Percentiles rank a stretch among this genome's conserved stretches.
phyloP scores from a whole-genome alignment of 2,888 invertebrate genomes.

The Girardia tigrina region DNA sequence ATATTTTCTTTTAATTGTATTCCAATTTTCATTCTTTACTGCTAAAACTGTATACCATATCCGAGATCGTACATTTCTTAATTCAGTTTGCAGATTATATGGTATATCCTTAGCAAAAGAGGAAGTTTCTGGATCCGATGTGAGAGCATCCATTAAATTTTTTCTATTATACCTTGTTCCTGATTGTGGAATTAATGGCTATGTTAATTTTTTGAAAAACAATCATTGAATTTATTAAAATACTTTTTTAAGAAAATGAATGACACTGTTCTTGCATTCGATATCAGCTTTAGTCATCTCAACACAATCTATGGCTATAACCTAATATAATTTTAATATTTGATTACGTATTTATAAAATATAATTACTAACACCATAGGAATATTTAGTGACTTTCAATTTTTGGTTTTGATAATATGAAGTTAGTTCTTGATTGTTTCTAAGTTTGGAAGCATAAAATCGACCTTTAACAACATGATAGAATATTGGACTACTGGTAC shows the following conservation, averaged over 20 bases:
- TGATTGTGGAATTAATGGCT: constrained; percentile 5
- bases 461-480: constrained; percentile 28
- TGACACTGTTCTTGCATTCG: neutral
- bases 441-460: constrained; percentile 25
- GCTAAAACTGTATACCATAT: constrained; percentile 27
- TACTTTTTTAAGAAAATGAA: constrained; percentile 23
- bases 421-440: constrained; percentile 13
- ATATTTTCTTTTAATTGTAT: neutral
- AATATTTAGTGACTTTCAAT: constrained; percentile 30
- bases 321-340: too few relatives aligned
- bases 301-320: constrained; percentile 17
- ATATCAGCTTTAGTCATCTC: constrained; percentile 9
- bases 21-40: neutral
- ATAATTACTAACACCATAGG: constrained; percentile 21
- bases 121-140: neutral
- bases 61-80: neutral
- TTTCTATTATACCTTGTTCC: neutral
- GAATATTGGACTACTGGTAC: neutral
- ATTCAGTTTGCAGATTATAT: neutral
- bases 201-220: neutral
- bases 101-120: neutral
- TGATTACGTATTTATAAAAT: too few relatives aligned
- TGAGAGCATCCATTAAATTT: neutral
- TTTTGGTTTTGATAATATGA: constrained; percentile 26
- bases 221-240: too few relatives aligned